These are phyloP conservation scores for Megaceryle maxima DNA, from an alignment of 2,113 vertebrate species.

Conservation along the genomic window DNA sequence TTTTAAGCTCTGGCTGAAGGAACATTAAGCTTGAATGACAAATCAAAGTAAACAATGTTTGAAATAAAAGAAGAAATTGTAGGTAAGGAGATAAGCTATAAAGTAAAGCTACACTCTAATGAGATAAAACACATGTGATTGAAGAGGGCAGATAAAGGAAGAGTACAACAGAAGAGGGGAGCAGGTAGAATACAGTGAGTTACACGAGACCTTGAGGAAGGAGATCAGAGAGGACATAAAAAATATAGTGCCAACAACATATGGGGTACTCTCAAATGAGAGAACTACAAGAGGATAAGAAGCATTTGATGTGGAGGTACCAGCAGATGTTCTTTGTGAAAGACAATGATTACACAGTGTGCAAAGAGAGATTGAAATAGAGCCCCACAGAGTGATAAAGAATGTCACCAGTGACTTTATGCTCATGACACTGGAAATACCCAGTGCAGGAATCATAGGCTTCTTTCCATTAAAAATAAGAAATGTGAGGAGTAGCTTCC, in stretches of 20 bases:
- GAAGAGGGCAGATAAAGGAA: constrained; percentile 39
- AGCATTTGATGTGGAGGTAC: constrained; percentile 59
- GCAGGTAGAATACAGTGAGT: neutral
- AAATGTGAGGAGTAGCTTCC: neutral
- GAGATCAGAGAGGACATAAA: constrained; percentile 56
- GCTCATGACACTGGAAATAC: neutral
- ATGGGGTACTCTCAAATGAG: constrained; percentile 56
- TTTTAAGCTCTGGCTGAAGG: neutral
- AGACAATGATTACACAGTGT: constrained; percentile 53
- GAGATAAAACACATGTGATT: constrained; percentile 6
- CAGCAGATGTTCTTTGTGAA: constrained; percentile 52
- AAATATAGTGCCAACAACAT: constrained; percentile 46
- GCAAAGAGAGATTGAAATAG: constrained; percentile 39
- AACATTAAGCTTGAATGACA: constrained; percentile 24
- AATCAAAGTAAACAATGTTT: constrained; percentile 35
- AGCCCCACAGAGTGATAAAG: constrained; percentile 32
- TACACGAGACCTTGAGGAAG: constrained; percentile 29
- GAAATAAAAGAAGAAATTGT: neutral
- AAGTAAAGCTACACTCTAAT: constrained; percentile 8
- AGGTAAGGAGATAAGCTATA: neutral
- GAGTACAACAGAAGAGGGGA: constrained; percentile 16
- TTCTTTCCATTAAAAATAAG: neutral
- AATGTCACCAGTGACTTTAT: neutral
- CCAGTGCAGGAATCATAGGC: neutral
- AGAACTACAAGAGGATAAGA: constrained; percentile 59